Conservation (phyloP, 2,113 vertebrate species). For the Calyptomena viridis region DNA sequence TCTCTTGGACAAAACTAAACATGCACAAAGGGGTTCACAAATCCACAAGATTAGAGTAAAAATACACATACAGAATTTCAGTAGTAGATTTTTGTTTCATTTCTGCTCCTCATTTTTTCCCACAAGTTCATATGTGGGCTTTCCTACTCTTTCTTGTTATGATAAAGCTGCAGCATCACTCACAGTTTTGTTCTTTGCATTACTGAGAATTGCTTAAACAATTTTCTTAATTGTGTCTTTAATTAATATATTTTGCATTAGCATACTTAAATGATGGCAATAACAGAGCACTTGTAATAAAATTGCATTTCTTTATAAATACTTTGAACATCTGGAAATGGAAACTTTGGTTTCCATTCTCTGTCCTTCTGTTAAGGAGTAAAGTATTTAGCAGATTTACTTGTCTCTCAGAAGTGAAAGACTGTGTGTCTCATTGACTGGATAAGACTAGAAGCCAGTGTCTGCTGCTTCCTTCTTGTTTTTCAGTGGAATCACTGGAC, state of each 20-base stretch:
- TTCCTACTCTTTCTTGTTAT: neutral
- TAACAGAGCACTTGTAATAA: neutral
- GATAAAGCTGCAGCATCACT: neutral
- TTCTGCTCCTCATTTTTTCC: neutral
- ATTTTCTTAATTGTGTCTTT: neutral
- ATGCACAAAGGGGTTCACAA: neutral
- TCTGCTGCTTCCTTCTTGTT: neutral
- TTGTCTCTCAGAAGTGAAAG: neutral
- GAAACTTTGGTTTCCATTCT: neutral
- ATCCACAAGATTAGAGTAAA: neutral
- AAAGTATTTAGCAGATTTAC: neutral
- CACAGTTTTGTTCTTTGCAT: neutral
- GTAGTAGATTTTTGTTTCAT: neutral
- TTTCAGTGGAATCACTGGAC: neutral
- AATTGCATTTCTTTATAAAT: neutral
- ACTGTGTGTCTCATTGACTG: neutral
- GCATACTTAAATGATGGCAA: neutral
- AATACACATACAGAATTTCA: neutral
- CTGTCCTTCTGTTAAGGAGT: neutral
- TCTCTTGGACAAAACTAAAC: neutral
- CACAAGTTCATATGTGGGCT: neutral
- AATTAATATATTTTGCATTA: neutral
- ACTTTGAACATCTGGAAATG: neutral
- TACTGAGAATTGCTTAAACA: neutral
- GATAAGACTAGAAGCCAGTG: neutral